Percentiles rank a stretch among this genome's conserved stretches.
These are phyloP conservation scores for Halichoeres trimaculatus DNA, from an alignment of 2,113 vertebrate species.

Conservation along the genomic window DNA sequence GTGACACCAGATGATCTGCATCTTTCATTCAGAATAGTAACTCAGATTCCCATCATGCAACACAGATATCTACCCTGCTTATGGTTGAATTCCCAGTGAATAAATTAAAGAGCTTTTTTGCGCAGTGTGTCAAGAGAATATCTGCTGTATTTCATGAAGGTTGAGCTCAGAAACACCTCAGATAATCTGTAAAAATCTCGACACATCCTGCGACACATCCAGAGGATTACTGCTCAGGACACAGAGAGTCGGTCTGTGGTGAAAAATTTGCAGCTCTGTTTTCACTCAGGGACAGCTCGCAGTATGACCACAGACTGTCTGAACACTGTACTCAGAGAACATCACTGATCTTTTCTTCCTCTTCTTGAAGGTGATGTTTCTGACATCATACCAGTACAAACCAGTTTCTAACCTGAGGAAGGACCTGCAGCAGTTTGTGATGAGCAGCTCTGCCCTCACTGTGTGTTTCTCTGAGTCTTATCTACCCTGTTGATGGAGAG, in stretches of 20 bases:
- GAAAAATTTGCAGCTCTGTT: constrained; percentile 58
- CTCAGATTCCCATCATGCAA: no score
- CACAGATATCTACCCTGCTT: not conserved
- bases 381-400: no score
- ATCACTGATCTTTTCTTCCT: no score
- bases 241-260: constrained; percentile 31
- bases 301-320: accelerated
- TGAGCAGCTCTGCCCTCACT: not conserved
- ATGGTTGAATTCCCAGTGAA: not conserved
- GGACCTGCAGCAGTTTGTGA: constrained; percentile 1
- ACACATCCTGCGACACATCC: constrained; percentile 30
- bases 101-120: constrained; percentile 1
- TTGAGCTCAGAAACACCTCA: constrained; percentile 49
- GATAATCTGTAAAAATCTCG: constrained; percentile 40
- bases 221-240: constrained; percentile 41
- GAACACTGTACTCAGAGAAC: not conserved
- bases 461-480: not conserved
- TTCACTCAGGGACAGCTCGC: constrained; percentile 48
- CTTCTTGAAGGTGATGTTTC: no score
- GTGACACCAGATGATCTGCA: not conserved
- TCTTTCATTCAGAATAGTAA: no score
- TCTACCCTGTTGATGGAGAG: constrained; percentile 19
- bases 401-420: not conserved
- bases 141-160: constrained; percentile 23
- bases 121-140: constrained; percentile 25